Evolutionary conservation across 2,113 vertebrate genomes (phyloP), one percentile per base, ranked within the genome.

Genomic region (Sitta europaea): DNA sequence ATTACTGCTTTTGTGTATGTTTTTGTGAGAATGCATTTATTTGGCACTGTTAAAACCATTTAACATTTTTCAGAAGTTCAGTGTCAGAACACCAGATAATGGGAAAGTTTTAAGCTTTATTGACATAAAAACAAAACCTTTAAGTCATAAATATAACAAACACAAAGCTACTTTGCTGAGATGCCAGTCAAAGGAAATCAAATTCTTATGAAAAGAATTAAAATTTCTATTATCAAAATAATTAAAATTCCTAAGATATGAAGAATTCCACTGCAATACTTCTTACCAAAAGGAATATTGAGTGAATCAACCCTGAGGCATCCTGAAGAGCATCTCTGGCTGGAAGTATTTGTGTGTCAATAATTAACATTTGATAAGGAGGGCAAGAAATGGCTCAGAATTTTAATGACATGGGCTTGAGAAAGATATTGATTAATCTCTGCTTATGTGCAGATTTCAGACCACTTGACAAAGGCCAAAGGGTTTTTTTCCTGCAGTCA

Each of bases 61-160:
- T 75, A 86, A 86, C 45, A 24, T 80, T 96, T 96, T 91, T 48
- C 28, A 74, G 36, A 88, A 94, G 63, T 91, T 81, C 58, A 22
- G 20, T 86, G 58, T 57, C 5, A 3, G 36, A 93, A 66, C 27
- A 65, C 5, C 47, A 83, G 54, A 63, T 94, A 91, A 94, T 95
- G 73, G 72, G 47, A 66, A 86, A 96, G 67, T 88, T 96, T 93
- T 88, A 76, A 94, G 43, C 74, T 43, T 93, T 76, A 70, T 4
- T 90, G 87, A 66, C 31, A 55, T 31, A 73, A 82, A 62, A 85
- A 68, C 71, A 71, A 82, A 83, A 47, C 24, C 54, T 76, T 72
- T 66, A 77, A 73, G 31, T 53, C 62, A 68, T 43, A 48, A 13
- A 7, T 57, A 29, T 38, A 92, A 75, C 14, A 78, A 91, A 62